phyloP scores from a whole-genome alignment of 2,888 invertebrate species.

The Chrysotoxum bicinctum region DNA sequence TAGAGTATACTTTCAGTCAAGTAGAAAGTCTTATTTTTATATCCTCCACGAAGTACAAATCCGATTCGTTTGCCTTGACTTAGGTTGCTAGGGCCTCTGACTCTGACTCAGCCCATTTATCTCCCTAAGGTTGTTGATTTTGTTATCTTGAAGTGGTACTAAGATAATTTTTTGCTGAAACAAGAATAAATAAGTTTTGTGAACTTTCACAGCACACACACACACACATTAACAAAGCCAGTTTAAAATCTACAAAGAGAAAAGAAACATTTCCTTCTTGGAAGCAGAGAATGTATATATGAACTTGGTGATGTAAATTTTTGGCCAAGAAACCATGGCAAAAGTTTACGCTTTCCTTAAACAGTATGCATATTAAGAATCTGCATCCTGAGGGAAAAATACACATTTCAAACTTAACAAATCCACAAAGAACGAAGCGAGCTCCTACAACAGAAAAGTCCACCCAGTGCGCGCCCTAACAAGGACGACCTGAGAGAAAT shows the following conservation, averaged over 20 bases:
- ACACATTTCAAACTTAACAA: slow-evolving; percentile 44
- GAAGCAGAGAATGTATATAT: slow-evolving; percentile 9
- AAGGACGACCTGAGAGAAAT: slow-evolving; percentile 42
- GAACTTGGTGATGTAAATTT: slow-evolving; percentile 53
- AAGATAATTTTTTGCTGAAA: slow-evolving; percentile 47
- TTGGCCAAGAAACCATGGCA: slow-evolving; percentile 43
- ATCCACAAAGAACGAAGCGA: slow-evolving; percentile 9
- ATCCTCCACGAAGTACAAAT: background rate
- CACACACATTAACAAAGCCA: background rate
- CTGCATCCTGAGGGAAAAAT: slow-evolving; percentile 54
- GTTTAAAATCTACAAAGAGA: background rate
- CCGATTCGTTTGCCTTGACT: background rate
- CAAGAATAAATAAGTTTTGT: slow-evolving; percentile 63
- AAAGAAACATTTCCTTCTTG: slow-evolving; percentile 19
- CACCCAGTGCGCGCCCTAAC: slow-evolving; percentile 28
- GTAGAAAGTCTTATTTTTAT: background rate
- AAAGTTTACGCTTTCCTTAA: slow-evolving; percentile 56
- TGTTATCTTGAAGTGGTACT: slow-evolving; percentile 39
- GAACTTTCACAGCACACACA: slow-evolving; percentile 40
- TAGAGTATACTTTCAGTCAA: background rate
- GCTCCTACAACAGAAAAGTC: background rate
- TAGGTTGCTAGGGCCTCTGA: background rate
- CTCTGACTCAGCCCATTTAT: background rate
- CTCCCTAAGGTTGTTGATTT: slow-evolving; percentile 27
- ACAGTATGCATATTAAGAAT: slow-evolving; percentile 56